phyloP scores from a whole-genome alignment of 2,113 vertebrate species.

The Calidris pugnax region DNA sequence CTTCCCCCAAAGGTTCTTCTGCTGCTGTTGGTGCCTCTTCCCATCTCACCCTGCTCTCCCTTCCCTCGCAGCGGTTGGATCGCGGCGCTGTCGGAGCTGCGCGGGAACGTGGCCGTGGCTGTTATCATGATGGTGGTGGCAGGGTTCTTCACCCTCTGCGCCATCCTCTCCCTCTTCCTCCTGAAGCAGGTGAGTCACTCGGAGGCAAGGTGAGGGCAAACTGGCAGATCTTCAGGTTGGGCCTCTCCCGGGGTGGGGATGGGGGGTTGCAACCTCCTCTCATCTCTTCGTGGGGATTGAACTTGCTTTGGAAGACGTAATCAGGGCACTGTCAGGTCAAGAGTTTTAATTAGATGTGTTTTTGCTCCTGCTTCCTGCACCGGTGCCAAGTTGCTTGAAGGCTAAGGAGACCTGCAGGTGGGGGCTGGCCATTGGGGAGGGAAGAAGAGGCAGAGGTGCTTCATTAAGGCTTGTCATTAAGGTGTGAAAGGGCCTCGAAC shows the following conservation, averaged over 20 bases:
- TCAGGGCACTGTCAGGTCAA: rapidly evolving
- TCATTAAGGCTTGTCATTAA: background rate
- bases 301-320: background rate
- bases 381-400: rapidly evolving
- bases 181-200: slow-evolving; percentile 87
- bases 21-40: rapidly evolving
- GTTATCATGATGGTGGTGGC: slow-evolving; percentile 97
- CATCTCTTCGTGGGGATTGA: rapidly evolving
- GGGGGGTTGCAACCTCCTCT: background rate
- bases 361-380: background rate
- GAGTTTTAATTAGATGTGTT: background rate
- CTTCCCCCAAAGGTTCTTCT: background rate
- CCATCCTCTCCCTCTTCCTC: slow-evolving; percentile 83
- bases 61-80: slow-evolving; percentile 89
- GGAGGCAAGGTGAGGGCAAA: background rate
- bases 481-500: background rate
- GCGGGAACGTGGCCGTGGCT: slow-evolving; percentile 65
- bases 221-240: background rate
- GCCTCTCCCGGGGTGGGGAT: background rate
- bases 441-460: background rate
- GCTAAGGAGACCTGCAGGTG: no score
- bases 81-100: slow-evolving; percentile 68
- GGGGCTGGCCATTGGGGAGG: background rate
- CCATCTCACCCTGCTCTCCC: background rate
- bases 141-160: slow-evolving; percentile 88